Percentiles rank a stretch among this genome's conserved stretches.
These are phyloP conservation scores for Siniperca obscura DNA, from an alignment of 2,797 vertebrate genomes.

Conservation along the genomic window DNA sequence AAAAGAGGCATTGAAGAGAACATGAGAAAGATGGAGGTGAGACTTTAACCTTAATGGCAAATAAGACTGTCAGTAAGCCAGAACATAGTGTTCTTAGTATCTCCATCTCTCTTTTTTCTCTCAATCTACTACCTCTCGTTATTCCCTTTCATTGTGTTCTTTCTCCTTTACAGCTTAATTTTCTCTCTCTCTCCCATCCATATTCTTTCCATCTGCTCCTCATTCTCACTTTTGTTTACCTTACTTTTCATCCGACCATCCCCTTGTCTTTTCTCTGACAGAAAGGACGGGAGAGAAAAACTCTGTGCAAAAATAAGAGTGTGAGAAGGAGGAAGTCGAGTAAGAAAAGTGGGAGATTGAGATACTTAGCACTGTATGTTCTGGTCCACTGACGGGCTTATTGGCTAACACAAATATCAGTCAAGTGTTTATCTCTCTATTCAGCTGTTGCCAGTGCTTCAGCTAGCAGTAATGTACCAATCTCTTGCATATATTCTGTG, in stretches of 20 bases:
- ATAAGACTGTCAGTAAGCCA: conserved; percentile 46
- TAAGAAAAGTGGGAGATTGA: conserved; percentile 10
- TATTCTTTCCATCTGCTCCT: conserved; percentile 17
- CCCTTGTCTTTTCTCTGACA: background rate
- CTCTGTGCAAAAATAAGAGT: background rate
- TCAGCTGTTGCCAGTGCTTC: conserved; percentile 19
- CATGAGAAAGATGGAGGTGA: conserved; percentile 34
- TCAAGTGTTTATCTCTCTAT: conserved; percentile 37
- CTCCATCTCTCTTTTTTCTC: conserved; percentile 25
- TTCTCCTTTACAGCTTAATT: conserved; percentile 13
- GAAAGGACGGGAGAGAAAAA: background rate
- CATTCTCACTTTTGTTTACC: conserved; percentile 9
- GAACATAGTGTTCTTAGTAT: conserved; percentile 26
- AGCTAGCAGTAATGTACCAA: background rate
- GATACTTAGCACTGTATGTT: conserved; percentile 12
- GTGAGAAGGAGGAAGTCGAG: background rate
- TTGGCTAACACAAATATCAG: conserved; percentile 13
- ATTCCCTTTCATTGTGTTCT: conserved; percentile 2
- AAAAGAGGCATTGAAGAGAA: background rate
- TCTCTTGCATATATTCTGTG: background rate
- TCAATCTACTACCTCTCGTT: background rate
- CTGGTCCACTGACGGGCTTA: background rate
- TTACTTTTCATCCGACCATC: background rate
- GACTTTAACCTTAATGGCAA: conserved; percentile 29
- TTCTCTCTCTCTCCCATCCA: background rate